Conservation (phyloP, 1,140 invertebrate species). For the Philopotamus ludificatus region DNA sequence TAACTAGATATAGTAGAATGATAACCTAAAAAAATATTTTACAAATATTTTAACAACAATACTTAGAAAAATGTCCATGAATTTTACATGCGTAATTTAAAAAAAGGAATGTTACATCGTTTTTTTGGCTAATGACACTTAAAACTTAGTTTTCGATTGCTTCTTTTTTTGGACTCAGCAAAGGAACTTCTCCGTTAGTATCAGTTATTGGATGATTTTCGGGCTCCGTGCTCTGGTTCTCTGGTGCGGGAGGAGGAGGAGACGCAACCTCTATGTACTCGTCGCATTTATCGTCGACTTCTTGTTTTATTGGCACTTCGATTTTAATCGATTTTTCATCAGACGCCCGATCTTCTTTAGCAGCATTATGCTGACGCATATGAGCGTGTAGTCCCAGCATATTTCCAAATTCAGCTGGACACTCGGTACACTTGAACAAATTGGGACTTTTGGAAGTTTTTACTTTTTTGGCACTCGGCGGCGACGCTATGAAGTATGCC, state of each 20-base stretch:
- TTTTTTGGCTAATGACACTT: too few species aligned
- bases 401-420: conserved; percentile 29
- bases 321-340: conserved; percentile 22
- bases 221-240: conserved; percentile 10
- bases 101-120: background rate
- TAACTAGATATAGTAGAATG: too few species aligned
- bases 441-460: conserved; percentile 35
- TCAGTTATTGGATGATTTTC: conserved; percentile 2
- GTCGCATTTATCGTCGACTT: conserved; percentile 37
- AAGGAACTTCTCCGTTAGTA: conserved; percentile 24
- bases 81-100: background rate
- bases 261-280: conserved; percentile 40
- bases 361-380: conserved; percentile 15
- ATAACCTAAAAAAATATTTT: too few species aligned
- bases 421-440: conserved; percentile 32
- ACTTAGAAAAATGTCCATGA: background rate
- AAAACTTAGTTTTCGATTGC: conserved; percentile 31
- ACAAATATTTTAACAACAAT: conserved; percentile 5
- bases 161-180: conserved; percentile 38
- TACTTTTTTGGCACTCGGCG: conserved; percentile 33
- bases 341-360: conserved; percentile 7
- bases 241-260: conserved; percentile 15
- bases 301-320: conserved; percentile 34
- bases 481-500: conserved; percentile 31
- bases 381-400: conserved; percentile 29